A percentile compares a stretch with the other conserved stretches of the same genome.
These are phyloP conservation scores for Terebella lapidaria DNA, from an alignment of 2,888 invertebrate genomes.

Conservation along the genomic window DNA sequence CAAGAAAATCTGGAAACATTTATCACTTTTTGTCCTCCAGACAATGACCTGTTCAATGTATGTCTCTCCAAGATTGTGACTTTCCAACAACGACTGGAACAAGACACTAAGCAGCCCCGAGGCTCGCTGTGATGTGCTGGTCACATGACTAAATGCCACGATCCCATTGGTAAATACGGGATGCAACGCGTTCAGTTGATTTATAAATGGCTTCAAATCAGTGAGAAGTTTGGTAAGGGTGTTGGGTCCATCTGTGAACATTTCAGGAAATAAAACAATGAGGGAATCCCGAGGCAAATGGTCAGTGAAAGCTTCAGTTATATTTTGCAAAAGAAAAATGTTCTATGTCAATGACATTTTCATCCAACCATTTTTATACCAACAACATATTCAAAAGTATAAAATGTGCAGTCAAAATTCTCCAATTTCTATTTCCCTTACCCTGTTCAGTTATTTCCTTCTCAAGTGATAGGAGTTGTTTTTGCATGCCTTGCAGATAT, in stretches of 20 bases:
- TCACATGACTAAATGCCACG: constrained; percentile 20
- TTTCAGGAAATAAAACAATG: no score
- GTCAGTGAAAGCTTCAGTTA: no score
- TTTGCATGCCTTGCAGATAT: constrained; percentile 32
- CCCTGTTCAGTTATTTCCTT: constrained; percentile 37
- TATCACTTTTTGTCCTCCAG: no score
- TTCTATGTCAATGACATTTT: no score
- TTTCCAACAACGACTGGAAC: constrained; percentile 33
- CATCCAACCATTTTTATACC: no score
- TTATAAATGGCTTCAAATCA: constrained; percentile 28
- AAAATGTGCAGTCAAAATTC: no score
- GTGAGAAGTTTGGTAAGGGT: constrained; percentile 27
- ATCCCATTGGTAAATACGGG: constrained; percentile 28
- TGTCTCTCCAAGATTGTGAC: constrained; percentile 21
- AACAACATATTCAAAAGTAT: no score
- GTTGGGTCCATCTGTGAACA: constrained; percentile 29
- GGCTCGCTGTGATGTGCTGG: constrained; percentile 29
- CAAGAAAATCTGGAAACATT: no score
- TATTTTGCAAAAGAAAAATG: no score
- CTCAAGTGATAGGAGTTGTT: constrained; percentile 31
- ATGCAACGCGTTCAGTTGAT: constrained; percentile 24
- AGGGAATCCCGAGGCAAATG: no score
- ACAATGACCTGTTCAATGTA: constrained; percentile 1
- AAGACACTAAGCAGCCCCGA: constrained; percentile 35
- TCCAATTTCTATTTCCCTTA: no score